Conservation (phyloP, 2,888 invertebrate species). For the Eupeodes luniger region DNA sequence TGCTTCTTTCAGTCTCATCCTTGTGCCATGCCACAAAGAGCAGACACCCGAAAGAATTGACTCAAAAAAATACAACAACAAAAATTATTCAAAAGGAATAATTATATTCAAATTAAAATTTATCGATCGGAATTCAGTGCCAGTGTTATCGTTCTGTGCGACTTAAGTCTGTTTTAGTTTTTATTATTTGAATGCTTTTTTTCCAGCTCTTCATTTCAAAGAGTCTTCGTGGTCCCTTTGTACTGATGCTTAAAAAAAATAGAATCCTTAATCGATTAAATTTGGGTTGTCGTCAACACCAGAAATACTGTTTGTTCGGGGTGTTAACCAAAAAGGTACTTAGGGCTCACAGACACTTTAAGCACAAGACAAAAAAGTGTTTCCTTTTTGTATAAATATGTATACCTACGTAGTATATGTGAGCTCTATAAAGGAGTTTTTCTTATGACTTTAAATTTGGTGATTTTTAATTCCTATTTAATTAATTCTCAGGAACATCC, state of each 20-base stretch:
- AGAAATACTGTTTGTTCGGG: background rate
- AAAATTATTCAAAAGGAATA: conserved; percentile 43
- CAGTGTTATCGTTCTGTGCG: conserved; percentile 8
- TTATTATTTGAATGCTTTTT: background rate
- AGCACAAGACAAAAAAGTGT: no score
- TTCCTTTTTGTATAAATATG: no score
- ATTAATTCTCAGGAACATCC: no score
- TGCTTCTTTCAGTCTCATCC: background rate
- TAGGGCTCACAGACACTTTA: no score
- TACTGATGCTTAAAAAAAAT: background rate
- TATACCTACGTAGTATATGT: no score
- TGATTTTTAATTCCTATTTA: background rate
- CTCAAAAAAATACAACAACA: background rate
- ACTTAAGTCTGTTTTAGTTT: background rate
- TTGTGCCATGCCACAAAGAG: conserved; percentile 14
- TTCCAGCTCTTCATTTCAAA: background rate
- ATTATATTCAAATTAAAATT: conserved; percentile 53
- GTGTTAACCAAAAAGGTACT: no score
- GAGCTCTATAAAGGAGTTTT: no score
- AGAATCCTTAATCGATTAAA: background rate
- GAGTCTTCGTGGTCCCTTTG: background rate
- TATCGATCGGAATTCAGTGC: conserved; percentile 51
- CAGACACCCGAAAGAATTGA: conserved; percentile 24
- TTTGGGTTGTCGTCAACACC: background rate
- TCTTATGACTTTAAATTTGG: no score